phyloP scores from a whole-genome alignment of 1,140 invertebrate species.

The Drosophila bipectinata region DNA sequence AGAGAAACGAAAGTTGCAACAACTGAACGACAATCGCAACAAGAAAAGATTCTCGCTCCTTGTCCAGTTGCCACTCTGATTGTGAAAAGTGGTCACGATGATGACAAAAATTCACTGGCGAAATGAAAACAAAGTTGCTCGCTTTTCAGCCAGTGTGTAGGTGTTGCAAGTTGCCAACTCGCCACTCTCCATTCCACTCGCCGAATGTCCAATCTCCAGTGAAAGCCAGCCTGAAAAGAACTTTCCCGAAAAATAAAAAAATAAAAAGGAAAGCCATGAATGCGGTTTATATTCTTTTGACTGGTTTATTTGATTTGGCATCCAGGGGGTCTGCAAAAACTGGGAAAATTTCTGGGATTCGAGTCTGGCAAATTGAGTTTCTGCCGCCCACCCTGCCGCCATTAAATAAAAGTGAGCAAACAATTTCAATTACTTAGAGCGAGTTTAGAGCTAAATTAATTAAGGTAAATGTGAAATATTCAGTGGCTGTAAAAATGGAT shows the following conservation, averaged over 20 bases:
- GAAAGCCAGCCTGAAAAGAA: slow-evolving; percentile 57
- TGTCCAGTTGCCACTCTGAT: slow-evolving; percentile 49
- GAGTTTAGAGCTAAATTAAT: slow-evolving; percentile 22
- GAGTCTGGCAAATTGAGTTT: slow-evolving; percentile 68
- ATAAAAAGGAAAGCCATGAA: slow-evolving; percentile 30
- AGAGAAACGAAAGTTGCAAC: slow-evolving; percentile 45
- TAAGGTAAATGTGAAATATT: slow-evolving; percentile 36
- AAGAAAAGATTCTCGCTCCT: slow-evolving; percentile 59
- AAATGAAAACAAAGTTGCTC: slow-evolving; percentile 77
- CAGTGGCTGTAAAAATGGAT: slow-evolving; percentile 11
- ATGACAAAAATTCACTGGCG: slow-evolving; percentile 77
- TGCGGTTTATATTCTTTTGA: slow-evolving; percentile 74
- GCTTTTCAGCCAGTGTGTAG: slow-evolving; percentile 24
- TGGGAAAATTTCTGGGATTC: slow-evolving; percentile 61
- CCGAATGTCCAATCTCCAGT: slow-evolving; percentile 12
- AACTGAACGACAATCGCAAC: slow-evolving; percentile 54
- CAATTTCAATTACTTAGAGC: slow-evolving; percentile 15
- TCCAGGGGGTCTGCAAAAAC: slow-evolving; percentile 23
- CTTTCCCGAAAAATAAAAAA: slow-evolving; percentile 41
- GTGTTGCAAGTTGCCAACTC: slow-evolving; percentile 32
- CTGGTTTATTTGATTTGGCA: slow-evolving; percentile 75
- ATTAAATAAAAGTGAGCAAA: slow-evolving; percentile 12
- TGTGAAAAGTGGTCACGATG: slow-evolving; percentile 79
- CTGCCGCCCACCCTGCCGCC: background rate
- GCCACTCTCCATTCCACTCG: slow-evolving; percentile 6